Percentiles rank a stretch among this genome's conserved stretches.
These are phyloP conservation scores for Halisarca cf. caerulea DNA, from an alignment of 37 sponge, comb jelly and placozoan species.

Conservation along the genomic window DNA sequence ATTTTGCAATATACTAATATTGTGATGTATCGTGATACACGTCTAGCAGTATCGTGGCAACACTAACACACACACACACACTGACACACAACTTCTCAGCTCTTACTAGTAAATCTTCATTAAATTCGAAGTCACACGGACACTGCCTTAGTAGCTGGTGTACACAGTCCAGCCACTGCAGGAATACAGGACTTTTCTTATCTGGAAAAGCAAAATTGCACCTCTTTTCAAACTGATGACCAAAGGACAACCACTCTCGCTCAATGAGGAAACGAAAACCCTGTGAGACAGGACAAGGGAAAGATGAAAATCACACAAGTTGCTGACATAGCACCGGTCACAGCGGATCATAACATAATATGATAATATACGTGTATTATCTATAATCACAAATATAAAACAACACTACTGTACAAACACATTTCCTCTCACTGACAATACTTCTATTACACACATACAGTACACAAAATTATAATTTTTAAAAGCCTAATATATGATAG, in stretches of 20 bases:
- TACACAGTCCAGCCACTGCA: constrained; percentile 93
- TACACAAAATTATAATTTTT: too few relatives aligned
- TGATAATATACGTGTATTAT: neutral
- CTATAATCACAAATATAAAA: neutral
- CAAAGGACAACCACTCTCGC: constrained; percentile 91
- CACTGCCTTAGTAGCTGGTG: constrained; percentile 88
- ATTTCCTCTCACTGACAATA: too few relatives aligned
- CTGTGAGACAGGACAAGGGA: constrained; percentile 30
- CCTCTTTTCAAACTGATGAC: constrained; percentile 87
- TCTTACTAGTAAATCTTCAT: constrained; percentile 71
- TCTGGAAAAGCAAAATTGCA: constrained; percentile 44
- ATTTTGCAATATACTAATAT: neutral
- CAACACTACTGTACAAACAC: too few relatives aligned
- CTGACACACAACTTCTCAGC: neutral
- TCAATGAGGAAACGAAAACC: constrained; percentile 84
- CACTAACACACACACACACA: neutral
- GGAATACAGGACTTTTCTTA: constrained; percentile 80
- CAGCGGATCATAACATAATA: neutral
- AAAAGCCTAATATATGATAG: too few relatives aligned
- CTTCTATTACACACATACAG: too few relatives aligned
- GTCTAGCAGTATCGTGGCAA: neutral
- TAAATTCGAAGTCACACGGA: constrained; percentile 89
- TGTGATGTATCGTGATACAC: neutral
- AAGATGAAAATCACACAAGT: neutral
- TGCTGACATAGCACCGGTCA: neutral